These are phyloP conservation scores for Karalla daura DNA, from an alignment of 2,797 vertebrate genomes.

Conservation along the genomic window DNA sequence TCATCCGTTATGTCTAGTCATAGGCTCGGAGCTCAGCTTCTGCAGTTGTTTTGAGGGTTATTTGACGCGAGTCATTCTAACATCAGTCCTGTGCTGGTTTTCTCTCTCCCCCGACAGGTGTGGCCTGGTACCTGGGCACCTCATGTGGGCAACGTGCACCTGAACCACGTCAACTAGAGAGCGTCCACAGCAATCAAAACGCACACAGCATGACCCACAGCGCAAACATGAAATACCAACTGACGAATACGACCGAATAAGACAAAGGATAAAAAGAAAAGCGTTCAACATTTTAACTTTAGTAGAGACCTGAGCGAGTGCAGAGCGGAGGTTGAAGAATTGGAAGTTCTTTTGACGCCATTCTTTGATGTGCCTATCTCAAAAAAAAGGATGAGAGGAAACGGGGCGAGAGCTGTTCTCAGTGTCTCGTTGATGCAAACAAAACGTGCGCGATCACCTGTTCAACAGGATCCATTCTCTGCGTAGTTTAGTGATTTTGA, in stretches of 20 bases:
- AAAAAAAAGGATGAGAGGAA: slow-evolving; percentile 76
- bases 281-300: slow-evolving; percentile 80
- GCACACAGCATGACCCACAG: slow-evolving; percentile 79
- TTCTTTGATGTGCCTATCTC: slow-evolving; percentile 94
- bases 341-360: slow-evolving; percentile 80
- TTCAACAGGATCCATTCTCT: slow-evolving; percentile 92
- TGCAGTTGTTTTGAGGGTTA: neutral
- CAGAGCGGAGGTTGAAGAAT: slow-evolving; percentile 80
- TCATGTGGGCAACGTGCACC: slow-evolving; percentile 98
- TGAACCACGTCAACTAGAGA: slow-evolving; percentile 99
- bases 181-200: slow-evolving; percentile 77
- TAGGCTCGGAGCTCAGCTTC: neutral
- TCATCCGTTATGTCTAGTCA: neutral
- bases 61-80: neutral
- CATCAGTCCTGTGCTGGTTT: neutral
- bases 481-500: slow-evolving; percentile 96
- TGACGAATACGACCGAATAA: slow-evolving; percentile 72
- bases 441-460: slow-evolving; percentile 88
- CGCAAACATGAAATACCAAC: slow-evolving; percentile 73
- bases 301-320: slow-evolving; percentile 81
- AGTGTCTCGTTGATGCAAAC: slow-evolving; percentile 89
- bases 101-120: slow-evolving; percentile 84
- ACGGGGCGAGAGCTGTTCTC: slow-evolving; percentile 88
- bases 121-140: slow-evolving; percentile 99
- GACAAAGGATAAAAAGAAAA: slow-evolving; percentile 70